phyloP scores from a whole-genome alignment of 2,888 invertebrate genomes.

The Margaritifera margaritifera region DNA sequence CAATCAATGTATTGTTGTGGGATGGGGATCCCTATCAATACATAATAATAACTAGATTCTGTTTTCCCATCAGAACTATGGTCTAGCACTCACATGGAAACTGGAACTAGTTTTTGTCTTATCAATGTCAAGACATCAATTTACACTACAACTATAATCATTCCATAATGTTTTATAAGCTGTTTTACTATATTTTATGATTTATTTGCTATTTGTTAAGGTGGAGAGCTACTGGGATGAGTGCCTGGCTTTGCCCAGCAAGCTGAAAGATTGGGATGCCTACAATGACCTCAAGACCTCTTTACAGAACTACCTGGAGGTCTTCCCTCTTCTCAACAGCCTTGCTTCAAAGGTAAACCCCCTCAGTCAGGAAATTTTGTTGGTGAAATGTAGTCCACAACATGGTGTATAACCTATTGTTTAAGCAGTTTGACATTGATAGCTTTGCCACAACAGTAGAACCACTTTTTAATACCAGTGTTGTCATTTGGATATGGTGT shows the following conservation, averaged over 20 bases:
- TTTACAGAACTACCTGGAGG: slow-evolving; percentile 69
- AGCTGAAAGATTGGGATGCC: slow-evolving; percentile 73
- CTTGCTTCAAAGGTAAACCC: slow-evolving; percentile 69
- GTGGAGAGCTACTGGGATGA: slow-evolving; percentile 73
- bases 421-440: too few relatives aligned
- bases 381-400: background rate
- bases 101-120: too few relatives aligned
- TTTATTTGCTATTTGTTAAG: slow-evolving; percentile 39
- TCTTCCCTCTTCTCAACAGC: slow-evolving; percentile 71
- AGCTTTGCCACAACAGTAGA: too few relatives aligned
- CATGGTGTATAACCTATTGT: too few relatives aligned
- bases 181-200: background rate
- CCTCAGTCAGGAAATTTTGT: background rate
- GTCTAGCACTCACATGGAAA: too few relatives aligned
- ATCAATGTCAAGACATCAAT: too few relatives aligned
- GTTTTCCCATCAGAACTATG: too few relatives aligned
- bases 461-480: too few relatives aligned
- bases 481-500: too few relatives aligned
- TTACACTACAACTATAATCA: background rate
- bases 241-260: slow-evolving; percentile 72
- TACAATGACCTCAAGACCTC: slow-evolving; percentile 69
- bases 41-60: background rate
- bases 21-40: too few relatives aligned
- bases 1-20: too few relatives aligned
- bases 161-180: background rate